Conservation (phyloP, 1,140 invertebrate species). For the Drosophila santomea region DNA sequence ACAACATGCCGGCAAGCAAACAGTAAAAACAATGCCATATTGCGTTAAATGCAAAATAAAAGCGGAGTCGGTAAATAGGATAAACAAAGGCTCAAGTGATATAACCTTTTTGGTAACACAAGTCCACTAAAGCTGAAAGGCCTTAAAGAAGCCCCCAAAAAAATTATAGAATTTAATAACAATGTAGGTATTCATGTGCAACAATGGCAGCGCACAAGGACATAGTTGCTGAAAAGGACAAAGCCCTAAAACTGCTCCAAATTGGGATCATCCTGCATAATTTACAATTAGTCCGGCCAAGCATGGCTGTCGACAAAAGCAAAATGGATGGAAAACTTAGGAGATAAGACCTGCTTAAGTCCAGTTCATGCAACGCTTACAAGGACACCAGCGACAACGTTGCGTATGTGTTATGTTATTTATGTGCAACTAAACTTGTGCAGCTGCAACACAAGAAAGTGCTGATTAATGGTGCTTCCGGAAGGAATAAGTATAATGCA, state of each 20-base stretch:
- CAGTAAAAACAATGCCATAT: conserved; percentile 26
- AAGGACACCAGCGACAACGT: conserved; percentile 7
- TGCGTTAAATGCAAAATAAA: conserved; percentile 55
- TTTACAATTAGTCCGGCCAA: conserved; percentile 67
- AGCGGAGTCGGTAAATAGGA: conserved; percentile 24
- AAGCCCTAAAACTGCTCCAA: conserved; percentile 19
- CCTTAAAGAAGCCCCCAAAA: conserved; percentile 14
- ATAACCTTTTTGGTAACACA: conserved; percentile 15
- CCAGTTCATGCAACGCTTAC: conserved; percentile 28
- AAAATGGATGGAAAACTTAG: conserved; percentile 17
- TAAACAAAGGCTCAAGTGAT: conserved; percentile 3
- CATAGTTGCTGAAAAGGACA: background rate
- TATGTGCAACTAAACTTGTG: conserved; percentile 5
- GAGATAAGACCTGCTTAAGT: conserved; percentile 13
- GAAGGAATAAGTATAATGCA: conserved; percentile 2
- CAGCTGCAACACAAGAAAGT: conserved; percentile 3
- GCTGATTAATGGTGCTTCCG: conserved; percentile 45
- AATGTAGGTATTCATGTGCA: conserved; percentile 57
- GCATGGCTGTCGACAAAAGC: conserved; percentile 35
- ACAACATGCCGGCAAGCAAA: conserved; percentile 21
- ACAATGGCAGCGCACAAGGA: conserved; percentile 14
- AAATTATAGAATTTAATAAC: conserved; percentile 51
- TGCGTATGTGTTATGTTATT: conserved; percentile 36
- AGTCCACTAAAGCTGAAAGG: conserved; percentile 23
- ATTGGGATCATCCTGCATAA: conserved; percentile 38